These are phyloP conservation scores for Melanogrammus aeglefinus DNA, from an alignment of 2,797 vertebrate species.

Conservation along the genomic window DNA sequence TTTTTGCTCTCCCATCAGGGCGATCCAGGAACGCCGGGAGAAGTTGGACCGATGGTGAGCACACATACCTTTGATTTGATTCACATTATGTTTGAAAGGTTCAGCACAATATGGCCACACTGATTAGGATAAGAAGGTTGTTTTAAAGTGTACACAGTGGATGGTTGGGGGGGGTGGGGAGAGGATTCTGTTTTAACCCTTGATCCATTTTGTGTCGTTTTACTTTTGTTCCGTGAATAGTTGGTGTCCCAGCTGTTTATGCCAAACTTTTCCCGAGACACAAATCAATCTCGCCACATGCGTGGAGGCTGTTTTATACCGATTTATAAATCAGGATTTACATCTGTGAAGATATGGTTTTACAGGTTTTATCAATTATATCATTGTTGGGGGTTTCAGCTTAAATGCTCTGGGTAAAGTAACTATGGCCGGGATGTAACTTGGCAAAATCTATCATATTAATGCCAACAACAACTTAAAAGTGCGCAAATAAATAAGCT, in stretches of 20 bases:
- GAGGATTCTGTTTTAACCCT: too few species aligned
- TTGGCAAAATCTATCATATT: slow-evolving; percentile 29
- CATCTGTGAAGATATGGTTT: slow-evolving; percentile 15
- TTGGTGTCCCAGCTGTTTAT: not conserved
- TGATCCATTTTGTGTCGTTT: not conserved
- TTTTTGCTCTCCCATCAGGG: slow-evolving; percentile 74
- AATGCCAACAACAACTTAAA: not conserved
- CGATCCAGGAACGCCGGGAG: slow-evolving; percentile 87
- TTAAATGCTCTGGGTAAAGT: slow-evolving; percentile 20
- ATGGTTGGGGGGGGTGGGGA: not conserved
- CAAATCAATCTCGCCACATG: not conserved
- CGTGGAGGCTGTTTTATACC: not conserved
- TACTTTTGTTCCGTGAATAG: not conserved
- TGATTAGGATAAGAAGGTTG: not conserved
- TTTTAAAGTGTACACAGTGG: not conserved
- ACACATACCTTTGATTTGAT: slow-evolving; percentile 5
- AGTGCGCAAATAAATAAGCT: too few species aligned
- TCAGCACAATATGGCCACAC: not conserved
- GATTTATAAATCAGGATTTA: slow-evolving; percentile 4
- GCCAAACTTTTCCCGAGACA: slow-evolving; percentile 4
- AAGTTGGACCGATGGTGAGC: slow-evolving; percentile 83
- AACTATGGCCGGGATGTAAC: slow-evolving; percentile 10
- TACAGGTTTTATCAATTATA: slow-evolving; percentile 18
- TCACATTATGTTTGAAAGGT: not conserved
- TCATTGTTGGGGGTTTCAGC: slow-evolving; percentile 21